Evolutionary conservation across 2,113 vertebrate genomes (phyloP).

Genomic region (Pituophis catenifer): DNA sequence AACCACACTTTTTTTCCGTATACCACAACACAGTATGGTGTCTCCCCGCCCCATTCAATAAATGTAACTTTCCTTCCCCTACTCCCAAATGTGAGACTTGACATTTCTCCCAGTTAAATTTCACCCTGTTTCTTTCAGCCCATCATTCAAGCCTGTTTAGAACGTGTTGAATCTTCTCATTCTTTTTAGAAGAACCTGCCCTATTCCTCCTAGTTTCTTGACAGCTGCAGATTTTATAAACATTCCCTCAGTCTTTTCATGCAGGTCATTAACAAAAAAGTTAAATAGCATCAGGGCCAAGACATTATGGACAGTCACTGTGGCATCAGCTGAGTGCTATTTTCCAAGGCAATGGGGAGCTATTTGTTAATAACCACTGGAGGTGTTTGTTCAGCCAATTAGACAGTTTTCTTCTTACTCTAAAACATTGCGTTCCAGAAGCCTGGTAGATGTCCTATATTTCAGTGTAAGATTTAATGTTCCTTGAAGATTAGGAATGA

Average conservation of each 20-base stretch:
- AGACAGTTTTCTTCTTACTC: slow-evolving; percentile 4
- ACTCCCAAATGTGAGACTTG: not conserved
- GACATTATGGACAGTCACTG: not conserved
- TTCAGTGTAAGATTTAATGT: not conserved
- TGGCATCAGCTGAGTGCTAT: not conserved
- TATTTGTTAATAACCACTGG: not conserved
- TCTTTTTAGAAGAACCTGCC: not conserved
- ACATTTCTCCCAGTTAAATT: not conserved
- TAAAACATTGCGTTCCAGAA: not conserved
- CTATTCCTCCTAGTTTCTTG: not conserved
- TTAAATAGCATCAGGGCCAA: not conserved
- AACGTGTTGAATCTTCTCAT: not conserved
- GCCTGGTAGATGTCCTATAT: not conserved
- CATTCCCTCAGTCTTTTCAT: not conserved
- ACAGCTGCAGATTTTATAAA: not conserved
- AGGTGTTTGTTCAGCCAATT: not conserved
- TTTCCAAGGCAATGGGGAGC: not conserved
- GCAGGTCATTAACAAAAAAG: not conserved
- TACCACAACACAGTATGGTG: not conserved
- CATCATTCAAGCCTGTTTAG: not conserved
- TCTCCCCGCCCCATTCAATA: not conserved
- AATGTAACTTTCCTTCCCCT: not conserved
- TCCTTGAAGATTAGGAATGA: not conserved
- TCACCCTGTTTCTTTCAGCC: not conserved
- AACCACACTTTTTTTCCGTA: not conserved